Base-by-base conservation (phyloP, 2,113 vertebrate species). In the Onychorhynchus coronatus region DNA sequence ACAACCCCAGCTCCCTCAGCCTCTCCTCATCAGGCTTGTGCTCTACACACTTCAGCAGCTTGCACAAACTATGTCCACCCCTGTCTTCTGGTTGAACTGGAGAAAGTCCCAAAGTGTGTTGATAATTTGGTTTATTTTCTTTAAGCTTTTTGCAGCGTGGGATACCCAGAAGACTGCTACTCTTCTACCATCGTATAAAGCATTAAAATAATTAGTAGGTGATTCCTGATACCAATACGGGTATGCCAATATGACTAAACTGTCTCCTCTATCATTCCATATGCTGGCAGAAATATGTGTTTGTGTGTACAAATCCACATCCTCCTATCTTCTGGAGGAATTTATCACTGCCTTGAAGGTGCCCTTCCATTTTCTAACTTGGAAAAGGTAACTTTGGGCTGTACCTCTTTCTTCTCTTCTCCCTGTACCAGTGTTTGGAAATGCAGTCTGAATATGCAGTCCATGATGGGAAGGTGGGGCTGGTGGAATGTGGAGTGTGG, bases 231-330 rank as follows among this genome's bases (percentile, higher is more conserved):
- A 37, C 23, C 12, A 72, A 53, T 46, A 42, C 1, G 9, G 8
- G 2, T 6, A 2, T 56, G 16, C 3, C 31, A 68, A 0, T 20
- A 6, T 23, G 27, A 35, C 12, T 39, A 23, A 77, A 75, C 11
- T 56, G 31, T 6, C 20, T 90, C 44, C 11, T 77, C 11, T 21
- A 0, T 14, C 25, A 31, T 25, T 86, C 37, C 6, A 13, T 31
- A 22, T 6, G 8, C 11, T 46, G 79, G 37, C 10, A 85, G 44
- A 66, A 92, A 46, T 53, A 18, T 0, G 5, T 42, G 3, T 50
- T 42, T 72, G 1, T 52, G 3, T 41, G 12, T 19, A 49, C 28
- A 78, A 90, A 85, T 41, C 8, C 7, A 39, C 20, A 8, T 49
- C 22, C 5, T 82, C 2, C 11, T 81, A 6, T 35, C 4, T 46